These are phyloP conservation scores for Arion vulgaris DNA, from an alignment of 1,140 invertebrate species.

Conservation along the genomic window DNA sequence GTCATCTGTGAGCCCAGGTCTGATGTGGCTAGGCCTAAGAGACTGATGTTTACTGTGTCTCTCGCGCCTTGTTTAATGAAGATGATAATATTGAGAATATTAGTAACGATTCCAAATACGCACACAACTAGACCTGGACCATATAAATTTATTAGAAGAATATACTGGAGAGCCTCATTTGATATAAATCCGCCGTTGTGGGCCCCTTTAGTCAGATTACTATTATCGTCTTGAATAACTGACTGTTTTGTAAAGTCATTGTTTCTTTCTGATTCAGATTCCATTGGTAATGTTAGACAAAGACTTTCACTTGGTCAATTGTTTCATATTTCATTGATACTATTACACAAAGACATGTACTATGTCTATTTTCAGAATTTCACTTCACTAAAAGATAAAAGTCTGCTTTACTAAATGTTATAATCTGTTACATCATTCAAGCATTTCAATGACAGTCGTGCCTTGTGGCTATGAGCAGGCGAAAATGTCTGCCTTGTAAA, in stretches of 20 bases:
- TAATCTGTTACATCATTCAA: too few species aligned
- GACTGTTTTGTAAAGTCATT: not conserved
- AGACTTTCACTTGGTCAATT: too few species aligned
- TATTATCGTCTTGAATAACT: not conserved
- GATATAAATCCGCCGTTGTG: not conserved
- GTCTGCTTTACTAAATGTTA: too few species aligned
- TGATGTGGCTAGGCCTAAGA: not conserved
- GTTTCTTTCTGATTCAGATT: not conserved
- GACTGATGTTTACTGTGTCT: constrained; percentile 8
- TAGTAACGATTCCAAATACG: not conserved
- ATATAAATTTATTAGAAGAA: not conserved
- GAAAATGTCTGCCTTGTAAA: too few species aligned
- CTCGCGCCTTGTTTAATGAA: not conserved
- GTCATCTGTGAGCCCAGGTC: constrained; percentile 3
- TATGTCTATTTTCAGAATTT: too few species aligned
- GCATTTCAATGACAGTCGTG: too few species aligned
- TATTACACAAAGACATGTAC: too few species aligned
- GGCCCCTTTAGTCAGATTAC: not conserved
- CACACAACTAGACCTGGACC: not conserved
- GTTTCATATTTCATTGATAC: too few species aligned
- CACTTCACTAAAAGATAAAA: too few species aligned
- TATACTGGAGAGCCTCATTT: not conserved
- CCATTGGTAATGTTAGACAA: not conserved
- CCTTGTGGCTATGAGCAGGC: too few species aligned
- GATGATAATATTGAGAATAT: not conserved